Conservation (phyloP, 2,888 invertebrate species). For the Myathropa florea region DNA sequence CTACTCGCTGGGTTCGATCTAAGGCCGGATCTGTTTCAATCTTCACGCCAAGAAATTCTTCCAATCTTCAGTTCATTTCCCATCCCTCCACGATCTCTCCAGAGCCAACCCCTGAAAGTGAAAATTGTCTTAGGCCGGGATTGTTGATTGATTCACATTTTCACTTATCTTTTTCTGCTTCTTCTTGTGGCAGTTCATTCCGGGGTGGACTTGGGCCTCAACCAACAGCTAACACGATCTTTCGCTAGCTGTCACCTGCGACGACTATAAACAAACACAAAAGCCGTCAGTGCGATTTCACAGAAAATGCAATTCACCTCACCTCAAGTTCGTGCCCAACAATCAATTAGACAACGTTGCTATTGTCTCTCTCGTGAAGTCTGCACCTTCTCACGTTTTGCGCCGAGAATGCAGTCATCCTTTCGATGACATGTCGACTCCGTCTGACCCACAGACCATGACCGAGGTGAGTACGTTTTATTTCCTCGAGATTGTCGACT, state of each 20-base stretch:
- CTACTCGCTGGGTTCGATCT: no score
- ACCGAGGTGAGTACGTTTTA: background rate
- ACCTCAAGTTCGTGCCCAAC: background rate
- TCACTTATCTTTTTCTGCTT: no score
- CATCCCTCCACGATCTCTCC: background rate
- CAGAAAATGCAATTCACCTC: background rate
- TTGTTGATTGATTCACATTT: no score
- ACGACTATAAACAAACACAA: no score
- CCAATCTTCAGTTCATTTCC: no score
- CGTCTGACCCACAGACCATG: background rate
- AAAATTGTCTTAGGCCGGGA: no score
- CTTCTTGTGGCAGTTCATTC: no score
- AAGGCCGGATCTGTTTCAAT: no score
- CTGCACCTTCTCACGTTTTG: background rate
- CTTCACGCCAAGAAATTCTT: no score
- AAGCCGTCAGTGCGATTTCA: background rate
- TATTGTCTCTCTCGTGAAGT: background rate
- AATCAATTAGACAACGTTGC: background rate
- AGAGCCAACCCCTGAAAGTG: background rate
- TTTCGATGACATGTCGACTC: constrained; percentile 4
- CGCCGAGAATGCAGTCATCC: background rate
- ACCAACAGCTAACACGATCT: no score
- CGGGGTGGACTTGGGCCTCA: no score
- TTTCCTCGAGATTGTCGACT: constrained; percentile 14
- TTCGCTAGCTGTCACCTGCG: no score